These are phyloP conservation scores for Erinaceus europaeus DNA, from an alignment of 2,113 vertebrate genomes.

Conservation along the genomic window DNA sequence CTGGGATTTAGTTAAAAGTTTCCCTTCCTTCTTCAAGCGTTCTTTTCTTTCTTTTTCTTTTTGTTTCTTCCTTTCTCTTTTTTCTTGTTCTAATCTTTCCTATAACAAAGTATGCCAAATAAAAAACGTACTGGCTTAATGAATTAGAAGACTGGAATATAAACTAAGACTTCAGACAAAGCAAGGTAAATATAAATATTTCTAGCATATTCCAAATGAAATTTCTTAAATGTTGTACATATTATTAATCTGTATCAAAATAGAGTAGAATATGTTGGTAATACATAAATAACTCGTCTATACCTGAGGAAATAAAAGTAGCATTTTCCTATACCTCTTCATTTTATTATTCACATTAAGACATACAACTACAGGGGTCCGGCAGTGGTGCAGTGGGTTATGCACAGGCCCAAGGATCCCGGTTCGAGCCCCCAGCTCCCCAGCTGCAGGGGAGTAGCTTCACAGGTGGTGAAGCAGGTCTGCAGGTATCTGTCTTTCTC, in stretches of 20 bases:
- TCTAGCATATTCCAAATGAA: constrained; percentile 24
- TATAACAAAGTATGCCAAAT: constrained; percentile 65
- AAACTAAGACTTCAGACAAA: constrained; percentile 26
- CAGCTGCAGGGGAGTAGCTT: too few relatives aligned
- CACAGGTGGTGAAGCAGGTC: too few relatives aligned
- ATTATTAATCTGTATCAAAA: neutral
- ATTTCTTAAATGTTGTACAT: neutral
- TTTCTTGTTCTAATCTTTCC: constrained; percentile 96
- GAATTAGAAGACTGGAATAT: constrained; percentile 25
- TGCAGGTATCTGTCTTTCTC: too few relatives aligned
- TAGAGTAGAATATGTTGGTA: neutral
- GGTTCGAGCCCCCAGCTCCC: too few relatives aligned
- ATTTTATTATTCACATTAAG: neutral
- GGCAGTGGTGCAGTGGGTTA: too few relatives aligned
- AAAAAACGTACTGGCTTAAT: constrained; percentile 16
- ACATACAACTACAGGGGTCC: too few relatives aligned
- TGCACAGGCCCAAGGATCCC: too few relatives aligned
- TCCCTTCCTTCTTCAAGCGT: constrained; percentile 97
- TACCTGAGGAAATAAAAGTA: neutral
- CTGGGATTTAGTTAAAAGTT: constrained; percentile 94
- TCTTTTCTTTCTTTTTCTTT: constrained; percentile 99
- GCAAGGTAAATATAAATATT: constrained; percentile 8
- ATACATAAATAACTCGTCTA: neutral
- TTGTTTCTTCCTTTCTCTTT: constrained; percentile 96
- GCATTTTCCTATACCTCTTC: neutral